Base-by-base conservation (phyloP, 2,797 vertebrate genomes). In the Poliocrania exsul region DNA sequence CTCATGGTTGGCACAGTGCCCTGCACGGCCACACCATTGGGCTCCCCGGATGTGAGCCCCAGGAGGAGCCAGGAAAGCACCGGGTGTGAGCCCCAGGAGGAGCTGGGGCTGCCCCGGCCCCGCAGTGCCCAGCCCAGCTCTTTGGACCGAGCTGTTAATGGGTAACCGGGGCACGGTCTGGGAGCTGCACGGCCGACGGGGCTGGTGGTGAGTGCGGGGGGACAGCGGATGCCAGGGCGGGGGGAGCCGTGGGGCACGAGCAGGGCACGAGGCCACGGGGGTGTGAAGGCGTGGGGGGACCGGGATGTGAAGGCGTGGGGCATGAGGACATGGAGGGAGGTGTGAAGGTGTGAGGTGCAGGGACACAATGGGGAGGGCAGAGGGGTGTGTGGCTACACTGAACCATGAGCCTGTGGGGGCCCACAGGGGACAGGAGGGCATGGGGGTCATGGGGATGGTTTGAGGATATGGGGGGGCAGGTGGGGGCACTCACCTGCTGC, bases 71-170 rank as follows among this genome's bases (percentile, higher is more conserved):
- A 42, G 40, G 40, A 42, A 42, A 42, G 40, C 40, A 42, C 1
- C 5, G 62, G 37, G 4, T 4, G 6, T 50, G 51, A 60, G 28
- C 17, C 62, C 46, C 19, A 9, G 67, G 80, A 82, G 87, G 83
- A 77, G 83, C 29, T 3, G 4, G 7, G 18, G 35, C 1, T 2
- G 64, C 37, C 18, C 9, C 5, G 8, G 53, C 13, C 31, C 25
- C 1, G 5, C 8, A 5, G 56, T 1, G 37, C 90, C 62, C 51
- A 57, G 20, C 84, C 78, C 87, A 92, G 95, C 20, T 95, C 96
- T 96, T 97, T 97, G 96, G 95, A 97, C 96, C 14, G 42, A 88
- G 88, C 46, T 87, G 95, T 97, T 97, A 96, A 97, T 97, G 3
- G 53, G 81, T 97, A 96, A 96, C 94, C 4, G 35, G 19, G 50